Base-by-base conservation (phyloP, 2,797 vertebrate species). In the Thaleichthys pacificus region DNA sequence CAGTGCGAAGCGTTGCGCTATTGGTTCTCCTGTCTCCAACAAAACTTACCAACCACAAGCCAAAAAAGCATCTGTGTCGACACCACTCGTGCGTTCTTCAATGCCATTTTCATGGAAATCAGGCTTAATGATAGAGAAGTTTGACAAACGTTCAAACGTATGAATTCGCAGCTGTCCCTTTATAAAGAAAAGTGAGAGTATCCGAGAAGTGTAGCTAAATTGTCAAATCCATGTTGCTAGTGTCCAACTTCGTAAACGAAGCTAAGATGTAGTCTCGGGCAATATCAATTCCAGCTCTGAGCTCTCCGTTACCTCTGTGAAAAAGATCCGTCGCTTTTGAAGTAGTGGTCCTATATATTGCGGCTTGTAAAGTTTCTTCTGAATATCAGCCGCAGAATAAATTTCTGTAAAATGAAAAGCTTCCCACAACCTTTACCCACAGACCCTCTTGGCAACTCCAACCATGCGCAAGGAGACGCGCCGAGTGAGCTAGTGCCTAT, bases 21-120 rank as follows among this genome's bases (percentile, higher is more conserved):
- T 4, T n/a, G 51, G 24, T 1, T 28, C 17, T 28, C 22, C 9
- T 14, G 12, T 28, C 51, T 58, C 67, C n/a, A 68, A 21, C 38
- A 14, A 12, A 74, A 84, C 82, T 82, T 66, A 84, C 82, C 77
- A 51, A 71, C 49, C 7, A 80, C 24, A 5, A 77, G 56, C 58
- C 74, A 74, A 38, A 82, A 26, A 49, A 79, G 42, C 30, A 66
- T 60, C 21, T 64, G 79, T 69, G 68, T 78, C 63, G 62, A 61
- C 17, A 65, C 67, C 38, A 57, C 49, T 47, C 65, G 72, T 30
- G 73, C 70, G 65, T 67, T 69, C 21, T 14, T 61, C 56, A 56
- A 24, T 32, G 30, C 49, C 77, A 79, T 79, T 15, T 42, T 71
- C 1, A 49, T n/a, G 26, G 26, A 21, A 61, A 62, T 12, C 58